Evolutionary conservation across 1,140 invertebrate species (phyloP), one percentile per base, ranked within the genome.

Genomic region (Dendroctonus ponderosae): DNA sequence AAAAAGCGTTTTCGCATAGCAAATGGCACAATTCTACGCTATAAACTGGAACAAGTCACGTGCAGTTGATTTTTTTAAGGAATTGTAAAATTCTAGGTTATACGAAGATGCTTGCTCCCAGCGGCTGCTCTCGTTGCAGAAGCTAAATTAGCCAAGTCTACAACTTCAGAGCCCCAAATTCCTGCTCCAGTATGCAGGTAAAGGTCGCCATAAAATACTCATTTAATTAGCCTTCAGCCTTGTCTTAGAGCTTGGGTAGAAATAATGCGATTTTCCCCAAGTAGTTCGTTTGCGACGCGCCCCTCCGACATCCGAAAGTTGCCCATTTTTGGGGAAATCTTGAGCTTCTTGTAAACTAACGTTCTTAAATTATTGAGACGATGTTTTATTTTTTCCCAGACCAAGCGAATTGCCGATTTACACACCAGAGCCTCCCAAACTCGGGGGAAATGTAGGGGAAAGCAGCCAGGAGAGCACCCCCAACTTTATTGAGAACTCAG

Each of bases 381-480:
- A n/a, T n/a, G n/a, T n/a, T n/a, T n/a, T n/a, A n/a, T 51, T 6
- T 9, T 54, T 62, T 15, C 84, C 82, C 74, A 80, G 78, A 70
- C 79, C 79, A 0, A 82, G 82, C 6, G 84, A 85, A 37, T 75
- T 85, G 38, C 83, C 84, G 9, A 79, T 85, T 65, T 85, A 85
- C 64, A 82, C 81, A 40, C 72, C 79, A 58, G 75, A 77, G 0
- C 42, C 54, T 39, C 40, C 49, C n/a, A 11, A 37, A 11, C 5
- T 3, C 12, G 9, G 6, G 12, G n/a, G 5, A 54, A 37, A 42
- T 42, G 12, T 44, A 37, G 7, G n/a, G n/a, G n/a, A n/a, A n/a
- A n/a, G n/a, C 40, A 58, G 44, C 42, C 62, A 64, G n/a, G 40
- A 42, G 66, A 70, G 26, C 37, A 56, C n/a, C 53, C 67, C 71